A percentile compares a stretch with the other conserved stretches of the same genome.
Evolutionary conservation across 2,888 invertebrate species (phyloP).

Genomic region (Caenorhabditis sp.): DNA sequence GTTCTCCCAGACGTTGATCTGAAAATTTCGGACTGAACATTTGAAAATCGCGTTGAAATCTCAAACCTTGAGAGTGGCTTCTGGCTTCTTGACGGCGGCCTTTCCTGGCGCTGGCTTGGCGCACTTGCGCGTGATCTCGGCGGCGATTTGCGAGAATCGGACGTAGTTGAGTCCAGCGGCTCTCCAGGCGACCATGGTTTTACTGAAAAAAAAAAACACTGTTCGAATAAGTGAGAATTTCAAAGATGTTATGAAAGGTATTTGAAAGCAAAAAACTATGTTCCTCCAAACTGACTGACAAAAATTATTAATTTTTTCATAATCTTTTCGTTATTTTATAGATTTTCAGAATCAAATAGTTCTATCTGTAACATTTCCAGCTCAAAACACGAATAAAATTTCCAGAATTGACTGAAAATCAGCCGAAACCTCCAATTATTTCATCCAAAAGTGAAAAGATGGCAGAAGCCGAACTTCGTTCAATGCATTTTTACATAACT

Average conservation of each 20-base stretch:
- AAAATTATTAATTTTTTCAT: no score
- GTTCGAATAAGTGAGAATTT: neutral
- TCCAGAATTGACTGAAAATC: no score
- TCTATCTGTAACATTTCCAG: no score
- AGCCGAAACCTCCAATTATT: no score
- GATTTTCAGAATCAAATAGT: no score
- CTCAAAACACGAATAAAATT: no score
- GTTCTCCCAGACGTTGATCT: conserved; percentile 92
- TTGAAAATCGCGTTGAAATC: neutral
- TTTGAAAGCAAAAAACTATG: neutral
- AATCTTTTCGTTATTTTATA: no score
- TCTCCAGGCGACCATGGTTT: conserved; percentile 77
- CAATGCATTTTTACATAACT: no score
- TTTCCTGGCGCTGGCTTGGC: conserved; percentile 86
- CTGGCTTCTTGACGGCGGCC: conserved; percentile 60
- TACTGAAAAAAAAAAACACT: conserved; percentile 14
- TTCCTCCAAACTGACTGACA: no score
- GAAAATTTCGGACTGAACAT: conserved; percentile 85
- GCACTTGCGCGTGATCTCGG: conserved; percentile 88
- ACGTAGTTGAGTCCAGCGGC: conserved; percentile 89
- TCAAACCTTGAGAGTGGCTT: conserved; percentile 85
- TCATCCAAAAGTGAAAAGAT: no score
- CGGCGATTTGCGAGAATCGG: conserved; percentile 96
- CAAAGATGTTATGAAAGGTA: no score
- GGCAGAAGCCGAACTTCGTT: no score